Evolutionary conservation across 2,797 vertebrate genomes (phyloP), one percentile per base, ranked within the genome.

Genomic region (Protonibea diacanthus): DNA sequence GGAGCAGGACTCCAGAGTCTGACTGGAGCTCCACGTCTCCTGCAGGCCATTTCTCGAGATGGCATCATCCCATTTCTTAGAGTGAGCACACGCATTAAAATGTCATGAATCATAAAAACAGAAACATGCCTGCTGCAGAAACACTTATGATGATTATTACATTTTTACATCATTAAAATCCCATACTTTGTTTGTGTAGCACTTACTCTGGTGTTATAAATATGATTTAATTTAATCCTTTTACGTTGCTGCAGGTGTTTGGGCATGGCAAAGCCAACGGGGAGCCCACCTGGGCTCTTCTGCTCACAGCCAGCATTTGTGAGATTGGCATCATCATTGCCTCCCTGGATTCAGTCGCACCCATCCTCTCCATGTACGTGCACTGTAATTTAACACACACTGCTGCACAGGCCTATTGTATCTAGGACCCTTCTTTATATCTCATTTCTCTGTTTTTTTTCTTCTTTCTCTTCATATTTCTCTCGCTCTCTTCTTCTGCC

Each of bases 291-390:
- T 99, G 98, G 98, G 98, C 98, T 23, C 94, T 99, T 68, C 95
- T 99, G 56, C 94, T 99, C 63, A 99, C 98, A 0, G 96, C 97
- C 44, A 93, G 97, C 88, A 99, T 99, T 95, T 99, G 98, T 66
- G 98, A 99, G 94, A 99, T 97, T 2, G 98, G 98, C 64, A 99
- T 99, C 92, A 96, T 99, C 86, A 99, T 99, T 4, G 98, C 98
- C 3, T 99, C 98, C 57, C 95, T 99, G 82, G 98, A 99, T 47
- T 93, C 97, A 77, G 98, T 99, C 1, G 98, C 98, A 67, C 98
- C 98, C 63, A 99, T 99, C 91, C 97, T 99, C 45, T 99, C 98
- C 59, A 99, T 99, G 98, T 99, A 93, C 88, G 96, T 92, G 60
- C 29, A 5, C 20, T 18, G 14, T 7, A 11, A 47, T 61, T 17